Conservation (phyloP, 2,888 invertebrate genomes). For the Tanypteryx hageni region DNA sequence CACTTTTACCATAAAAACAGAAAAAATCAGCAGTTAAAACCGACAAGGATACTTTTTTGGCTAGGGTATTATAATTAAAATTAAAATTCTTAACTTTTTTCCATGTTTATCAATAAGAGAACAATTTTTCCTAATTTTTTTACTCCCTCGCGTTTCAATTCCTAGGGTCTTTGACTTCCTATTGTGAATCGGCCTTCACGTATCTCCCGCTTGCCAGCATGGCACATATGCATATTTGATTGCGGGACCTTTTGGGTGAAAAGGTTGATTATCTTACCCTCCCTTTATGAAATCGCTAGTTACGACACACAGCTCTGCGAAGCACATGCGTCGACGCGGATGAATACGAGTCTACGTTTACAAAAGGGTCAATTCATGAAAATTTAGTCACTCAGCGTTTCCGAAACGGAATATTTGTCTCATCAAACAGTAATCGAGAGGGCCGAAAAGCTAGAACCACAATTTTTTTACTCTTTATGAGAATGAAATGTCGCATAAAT, state of each 20-base stretch:
- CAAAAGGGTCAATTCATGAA: not conserved
- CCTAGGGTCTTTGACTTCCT: not conserved
- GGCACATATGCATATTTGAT: not conserved
- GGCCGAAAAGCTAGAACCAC: not conserved
- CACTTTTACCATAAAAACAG: no score
- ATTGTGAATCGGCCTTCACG: not conserved
- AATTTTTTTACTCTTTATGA: no score
- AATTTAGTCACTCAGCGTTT: not conserved
- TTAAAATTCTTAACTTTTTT: no score
- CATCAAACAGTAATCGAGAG: not conserved
- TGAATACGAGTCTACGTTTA: constrained; percentile 3
- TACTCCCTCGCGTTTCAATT: not conserved
- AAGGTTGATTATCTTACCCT: not conserved
- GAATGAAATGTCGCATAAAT: no score
- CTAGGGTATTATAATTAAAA: no score
- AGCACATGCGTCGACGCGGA: not conserved
- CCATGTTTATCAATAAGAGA: no score
- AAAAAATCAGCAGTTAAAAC: no score
- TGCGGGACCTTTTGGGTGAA: not conserved
- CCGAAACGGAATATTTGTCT: not conserved
- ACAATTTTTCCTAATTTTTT: not conserved
- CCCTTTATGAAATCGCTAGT: constrained; percentile 4
- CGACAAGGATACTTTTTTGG: no score
- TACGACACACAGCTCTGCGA: not conserved
- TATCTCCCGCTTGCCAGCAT: not conserved